Base-by-base conservation (phyloP, 2,113 vertebrate genomes). In the Salvelinus alpinus region DNA sequence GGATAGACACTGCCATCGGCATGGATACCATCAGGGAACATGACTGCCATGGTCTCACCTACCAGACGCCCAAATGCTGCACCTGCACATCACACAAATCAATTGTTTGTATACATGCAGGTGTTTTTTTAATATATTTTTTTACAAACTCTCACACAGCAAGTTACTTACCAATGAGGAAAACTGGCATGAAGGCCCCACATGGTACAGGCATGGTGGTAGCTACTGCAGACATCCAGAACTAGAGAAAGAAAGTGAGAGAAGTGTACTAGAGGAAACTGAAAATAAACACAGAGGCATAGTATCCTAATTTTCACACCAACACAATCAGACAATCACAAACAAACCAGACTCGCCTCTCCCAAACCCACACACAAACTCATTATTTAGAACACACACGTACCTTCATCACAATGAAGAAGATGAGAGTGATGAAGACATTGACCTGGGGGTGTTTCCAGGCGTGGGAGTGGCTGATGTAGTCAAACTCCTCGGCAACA, bases 401-500 rank as follows among this genome's bases (percentile, higher is more conserved):
- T 75, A 98, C 97, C 96, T 99, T 99, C 98, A 99, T 99, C 82
- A 99, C 67, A 79, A 98, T 98, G 91, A 99, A 99, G 88, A 98
- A 90, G 29, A 99, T 87, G 1, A 99, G 94, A 0, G 96, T 99
- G 92, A 99, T 84, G 4, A 99, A 99, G 90, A 99, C 90, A 0
- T 96, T 99, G 91, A 97, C 93, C 34, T 92, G 96, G 0, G 97
- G 97, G 59, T 98, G 95, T 74, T 83, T 96, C 98, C 97, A 99
- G 73, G 94, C 97, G 59, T 96, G 94, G 60, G 97, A 93, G 60
- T 95, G 95, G 80, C 95, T 94, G 16, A 94, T 85, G 34, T 94
- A 96, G 71, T 94, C 94, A 0, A 98, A 96, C 80, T 98, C 97
- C 27, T 98, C 95, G 0, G 89, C 92, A 38, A 97, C 83, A 0